Evolutionary conservation across 1,140 invertebrate genomes (phyloP).

Genomic region (Saccostrea glomerata): DNA sequence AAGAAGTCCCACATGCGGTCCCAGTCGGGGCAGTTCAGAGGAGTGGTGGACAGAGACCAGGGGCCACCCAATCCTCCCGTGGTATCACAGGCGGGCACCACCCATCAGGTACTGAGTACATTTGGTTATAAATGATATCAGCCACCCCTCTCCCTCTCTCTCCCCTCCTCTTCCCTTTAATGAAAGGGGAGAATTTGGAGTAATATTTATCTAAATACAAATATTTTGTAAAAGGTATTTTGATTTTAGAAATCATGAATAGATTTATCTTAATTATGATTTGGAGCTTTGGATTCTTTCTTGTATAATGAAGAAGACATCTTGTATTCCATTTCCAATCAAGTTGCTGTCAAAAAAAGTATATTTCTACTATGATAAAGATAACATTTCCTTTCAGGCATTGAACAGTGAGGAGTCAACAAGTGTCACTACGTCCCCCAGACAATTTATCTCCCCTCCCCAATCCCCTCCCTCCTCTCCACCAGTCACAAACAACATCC

Average conservation of each 20-base stretch:
- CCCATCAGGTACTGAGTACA: slow-evolving; percentile 7
- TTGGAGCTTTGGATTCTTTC: background rate
- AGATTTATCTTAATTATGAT: too few relatives aligned
- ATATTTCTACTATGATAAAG: too few relatives aligned
- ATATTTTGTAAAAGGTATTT: too few relatives aligned
- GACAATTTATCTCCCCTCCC: slow-evolving; percentile 60
- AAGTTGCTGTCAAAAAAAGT: too few relatives aligned
- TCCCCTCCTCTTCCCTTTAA: background rate
- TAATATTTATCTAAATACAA: too few relatives aligned
- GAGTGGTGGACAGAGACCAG: slow-evolving; percentile 61
- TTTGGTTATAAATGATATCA: too few relatives aligned
- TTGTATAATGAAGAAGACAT: background rate
- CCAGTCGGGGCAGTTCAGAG: slow-evolving; percentile 73
- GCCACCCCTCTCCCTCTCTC: too few relatives aligned
- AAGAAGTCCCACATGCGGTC: slow-evolving; percentile 74
- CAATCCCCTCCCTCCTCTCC: slow-evolving; percentile 70
- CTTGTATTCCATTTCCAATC: too few relatives aligned
- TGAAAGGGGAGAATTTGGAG: background rate
- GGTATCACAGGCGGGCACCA: background rate
- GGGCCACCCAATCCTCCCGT: slow-evolving; percentile 59
- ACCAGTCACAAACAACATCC: slow-evolving; percentile 44
- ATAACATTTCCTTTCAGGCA: slow-evolving; percentile 48
- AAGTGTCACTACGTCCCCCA: slow-evolving; percentile 69
- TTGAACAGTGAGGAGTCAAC: slow-evolving; percentile 65
- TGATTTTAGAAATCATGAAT: too few relatives aligned